phyloP scores from a whole-genome alignment of 2,113 vertebrate genomes.

The Myrmophylax atrothorax region DNA sequence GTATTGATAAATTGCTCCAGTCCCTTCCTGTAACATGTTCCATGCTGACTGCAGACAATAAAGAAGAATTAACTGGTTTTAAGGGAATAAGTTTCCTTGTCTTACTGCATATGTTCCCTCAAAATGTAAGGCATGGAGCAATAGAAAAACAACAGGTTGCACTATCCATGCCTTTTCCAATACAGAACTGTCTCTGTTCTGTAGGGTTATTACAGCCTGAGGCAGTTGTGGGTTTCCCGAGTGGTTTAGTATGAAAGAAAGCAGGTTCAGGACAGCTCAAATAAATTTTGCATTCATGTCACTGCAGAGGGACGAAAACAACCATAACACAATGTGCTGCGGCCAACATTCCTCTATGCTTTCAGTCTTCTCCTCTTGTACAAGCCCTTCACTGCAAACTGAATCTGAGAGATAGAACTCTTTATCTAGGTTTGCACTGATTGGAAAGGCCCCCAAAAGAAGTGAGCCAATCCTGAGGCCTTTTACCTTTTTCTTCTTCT shows the following conservation, averaged over 20 bases:
- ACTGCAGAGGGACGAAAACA: neutral
- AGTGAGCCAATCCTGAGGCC: neutral
- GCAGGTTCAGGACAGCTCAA: neutral
- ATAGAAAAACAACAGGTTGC: neutral
- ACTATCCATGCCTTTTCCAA: neutral
- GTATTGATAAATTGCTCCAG: slow-evolving; percentile 7
- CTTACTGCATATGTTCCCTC: neutral
- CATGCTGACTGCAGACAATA: neutral
- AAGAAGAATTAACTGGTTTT: neutral
- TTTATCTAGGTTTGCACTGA: neutral
- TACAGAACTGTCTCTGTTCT: neutral
- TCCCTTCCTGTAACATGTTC: neutral
- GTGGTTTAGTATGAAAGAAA: neutral
- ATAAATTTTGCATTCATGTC: neutral
- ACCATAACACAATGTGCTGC: neutral
- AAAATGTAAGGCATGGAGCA: neutral
- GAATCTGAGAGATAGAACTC: neutral
- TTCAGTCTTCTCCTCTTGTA: neutral
- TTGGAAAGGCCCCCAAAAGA: neutral
- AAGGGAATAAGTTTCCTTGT: neutral
- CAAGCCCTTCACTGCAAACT: neutral
- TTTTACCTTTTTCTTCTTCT: neutral
- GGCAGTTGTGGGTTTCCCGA: neutral
- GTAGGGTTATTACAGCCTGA: neutral
- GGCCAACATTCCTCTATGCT: neutral